Base-by-base conservation (phyloP, 2,888 invertebrate species). In the Morpho helenor region DNA sequence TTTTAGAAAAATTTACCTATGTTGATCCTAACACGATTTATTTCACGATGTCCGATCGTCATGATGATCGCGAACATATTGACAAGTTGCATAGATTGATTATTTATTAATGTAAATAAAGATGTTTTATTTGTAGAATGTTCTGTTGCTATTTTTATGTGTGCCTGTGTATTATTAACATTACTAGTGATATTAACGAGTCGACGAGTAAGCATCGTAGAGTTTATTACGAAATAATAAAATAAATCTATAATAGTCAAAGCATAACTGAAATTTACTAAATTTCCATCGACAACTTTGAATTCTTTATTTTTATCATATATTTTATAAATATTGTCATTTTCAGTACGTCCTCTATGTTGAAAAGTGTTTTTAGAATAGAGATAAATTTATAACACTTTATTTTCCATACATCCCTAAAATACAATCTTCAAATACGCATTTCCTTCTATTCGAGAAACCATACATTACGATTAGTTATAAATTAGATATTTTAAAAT, bases 1-100 rank as follows among this genome's bases (percentile, higher is more conserved):
- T 90, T 89, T 89, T 90, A 90, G 90, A 90, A 84, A 89, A 90
- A 89, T 90, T 86, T 90, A 90, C 90, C 88, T 90, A 80, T 79
- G 90, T 90, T 90, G 77, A 84, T 82, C 75, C 78, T 82, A 79
- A 78, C 79, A 84, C 77, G 70, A 78, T 86, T 88, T 79, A 70
- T 85, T 87, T 87, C 77, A 75, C 74, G 41, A 53, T 23, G 42
- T 48, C 54, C 76, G 74, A 80, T 64, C 80, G 80, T 82, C 75
- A 76, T 76, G 76, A 79, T 80, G 75, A 80, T 82, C 77, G 77
- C 80, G 76, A 78, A 77, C 72, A 74, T 82, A 83, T 84, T 84
- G 70, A 74, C 76, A 85, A 87, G 83, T 83, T 79, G 80, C 80
- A 78, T 85, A 87, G 82, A 67, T 72, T 53, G 52, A 62, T 59